These are phyloP conservation scores for Lordiphosa fenestrarum DNA, from an alignment of 2,888 invertebrate genomes.

Conservation along the genomic window DNA sequence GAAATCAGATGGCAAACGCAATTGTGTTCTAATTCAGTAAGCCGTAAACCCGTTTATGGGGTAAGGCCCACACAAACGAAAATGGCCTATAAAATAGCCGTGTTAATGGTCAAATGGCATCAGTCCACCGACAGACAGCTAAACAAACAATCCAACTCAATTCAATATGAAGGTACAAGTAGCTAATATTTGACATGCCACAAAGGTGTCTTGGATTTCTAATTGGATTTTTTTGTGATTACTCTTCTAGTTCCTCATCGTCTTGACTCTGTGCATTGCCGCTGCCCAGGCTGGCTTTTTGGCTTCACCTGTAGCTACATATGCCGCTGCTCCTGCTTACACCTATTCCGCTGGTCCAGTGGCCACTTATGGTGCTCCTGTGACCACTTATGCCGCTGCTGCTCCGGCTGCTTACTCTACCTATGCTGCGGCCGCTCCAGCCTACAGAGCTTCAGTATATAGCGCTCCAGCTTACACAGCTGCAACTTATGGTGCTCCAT, in stretches of 20 bases:
- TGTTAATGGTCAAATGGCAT: conserved; percentile 52
- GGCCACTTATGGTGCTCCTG: conserved; percentile 32
- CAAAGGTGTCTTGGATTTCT: neutral
- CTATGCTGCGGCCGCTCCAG: conserved; percentile 47
- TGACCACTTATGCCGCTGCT: conserved; percentile 43
- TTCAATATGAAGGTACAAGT: conserved; percentile 56
- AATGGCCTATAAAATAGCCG: conserved; percentile 39
- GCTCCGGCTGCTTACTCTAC: conserved; percentile 47
- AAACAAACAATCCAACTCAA: conserved; percentile 37
- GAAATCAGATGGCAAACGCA: conserved; percentile 36
- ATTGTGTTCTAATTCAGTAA: conserved; percentile 68
- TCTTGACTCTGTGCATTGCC: conserved; percentile 73
- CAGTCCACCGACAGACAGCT: conserved; percentile 44
- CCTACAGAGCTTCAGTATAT: conserved; percentile 48
- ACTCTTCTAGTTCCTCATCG: conserved; percentile 66
- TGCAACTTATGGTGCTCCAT: conserved; percentile 16
- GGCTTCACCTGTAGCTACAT: conserved; percentile 46
- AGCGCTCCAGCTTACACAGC: conserved; percentile 45
- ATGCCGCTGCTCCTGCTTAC: conserved; percentile 48
- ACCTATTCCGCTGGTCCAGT: conserved; percentile 48
- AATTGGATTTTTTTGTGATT: conserved; percentile 13
- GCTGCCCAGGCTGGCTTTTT: conserved; percentile 70
- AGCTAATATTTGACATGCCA: neutral
- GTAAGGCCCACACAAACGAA: conserved; percentile 17
- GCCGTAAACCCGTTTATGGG: conserved; percentile 56